These are phyloP conservation scores for Podarcis cretensis DNA, from an alignment of 2,113 vertebrate genomes.

Conservation along the genomic window DNA sequence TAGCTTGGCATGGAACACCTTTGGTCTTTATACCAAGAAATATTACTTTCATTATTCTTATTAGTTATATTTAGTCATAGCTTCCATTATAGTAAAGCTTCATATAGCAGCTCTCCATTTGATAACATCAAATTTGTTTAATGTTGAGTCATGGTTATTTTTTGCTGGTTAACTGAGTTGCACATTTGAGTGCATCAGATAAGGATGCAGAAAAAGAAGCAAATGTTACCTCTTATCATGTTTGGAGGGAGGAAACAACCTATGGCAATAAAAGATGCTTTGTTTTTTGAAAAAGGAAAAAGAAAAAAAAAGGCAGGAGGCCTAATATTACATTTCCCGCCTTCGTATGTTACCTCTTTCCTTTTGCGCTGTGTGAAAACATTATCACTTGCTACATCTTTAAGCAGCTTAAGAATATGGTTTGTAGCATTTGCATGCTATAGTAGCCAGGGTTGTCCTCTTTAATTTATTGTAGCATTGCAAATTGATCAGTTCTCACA, in stretches of 20 bases:
- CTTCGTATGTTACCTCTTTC: not conserved
- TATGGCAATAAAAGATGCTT: not conserved
- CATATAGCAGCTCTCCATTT: not conserved
- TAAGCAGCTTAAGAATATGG: not conserved
- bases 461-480: not conserved
- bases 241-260: not conserved
- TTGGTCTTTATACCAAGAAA: not conserved
- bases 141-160: not conserved
- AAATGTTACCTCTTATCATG: not conserved
- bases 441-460: too few relatives aligned
- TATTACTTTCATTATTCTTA: not conserved
- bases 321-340: not conserved
- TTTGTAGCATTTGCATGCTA: not conserved
- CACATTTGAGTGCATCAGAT: conserved; percentile 36
- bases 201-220: conserved; percentile 26
- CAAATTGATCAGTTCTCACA: not conserved
- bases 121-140: not conserved
- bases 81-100: not conserved
- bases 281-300: not conserved
- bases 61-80: not conserved
- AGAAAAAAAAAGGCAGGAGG: not conserved
- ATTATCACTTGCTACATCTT: not conserved
- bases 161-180: not conserved
- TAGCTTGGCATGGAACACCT: not conserved
- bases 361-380: not conserved